Percentiles rank a stretch among this genome's conserved stretches.
These are phyloP conservation scores for Zenarchopterus dispar DNA, from an alignment of 2,797 vertebrate species.

Conservation along the genomic window DNA sequence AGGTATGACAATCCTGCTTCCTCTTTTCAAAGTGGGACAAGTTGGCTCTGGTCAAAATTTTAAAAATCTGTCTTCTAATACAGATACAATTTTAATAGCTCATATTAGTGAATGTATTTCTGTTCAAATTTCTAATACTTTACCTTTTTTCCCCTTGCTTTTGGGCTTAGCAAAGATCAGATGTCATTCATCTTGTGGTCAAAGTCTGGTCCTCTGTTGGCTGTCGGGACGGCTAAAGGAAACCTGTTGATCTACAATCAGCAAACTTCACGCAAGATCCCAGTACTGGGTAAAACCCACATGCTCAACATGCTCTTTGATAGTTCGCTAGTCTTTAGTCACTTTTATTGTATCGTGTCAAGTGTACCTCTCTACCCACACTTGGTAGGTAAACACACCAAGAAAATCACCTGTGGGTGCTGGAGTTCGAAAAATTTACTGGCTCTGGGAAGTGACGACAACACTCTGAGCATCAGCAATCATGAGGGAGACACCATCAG, in stretches of 20 bases:
- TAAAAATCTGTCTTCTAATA: neutral
- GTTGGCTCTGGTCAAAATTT: neutral
- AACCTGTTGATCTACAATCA: constrained; percentile 96
- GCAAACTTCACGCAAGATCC: constrained; percentile 96
- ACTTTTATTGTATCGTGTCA: neutral
- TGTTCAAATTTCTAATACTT: neutral
- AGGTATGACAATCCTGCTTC: constrained; percentile 74
- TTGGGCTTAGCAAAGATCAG: constrained; percentile 86
- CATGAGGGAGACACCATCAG: constrained; percentile 95
- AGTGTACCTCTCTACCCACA: neutral
- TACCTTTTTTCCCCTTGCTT: constrained; percentile 3
- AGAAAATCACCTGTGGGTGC: constrained; percentile 93
- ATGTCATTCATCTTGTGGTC: constrained; percentile 96
- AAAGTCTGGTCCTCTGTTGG: constrained; percentile 88
- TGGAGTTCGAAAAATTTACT: constrained; percentile 95
- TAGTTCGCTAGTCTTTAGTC: neutral
- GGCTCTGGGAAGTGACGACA: constrained; percentile 94
- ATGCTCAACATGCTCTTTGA: neutral
- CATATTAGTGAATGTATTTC: neutral
- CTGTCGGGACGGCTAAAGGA: constrained; percentile 93
- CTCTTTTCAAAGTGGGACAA: neutral
- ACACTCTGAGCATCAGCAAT: constrained; percentile 92
- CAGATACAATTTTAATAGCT: neutral
- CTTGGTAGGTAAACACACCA: constrained; percentile 92
- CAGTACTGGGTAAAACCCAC: constrained; percentile 87